Conservation (phyloP, 2,888 invertebrate genomes). For the Halocaridina rubra region DNA sequence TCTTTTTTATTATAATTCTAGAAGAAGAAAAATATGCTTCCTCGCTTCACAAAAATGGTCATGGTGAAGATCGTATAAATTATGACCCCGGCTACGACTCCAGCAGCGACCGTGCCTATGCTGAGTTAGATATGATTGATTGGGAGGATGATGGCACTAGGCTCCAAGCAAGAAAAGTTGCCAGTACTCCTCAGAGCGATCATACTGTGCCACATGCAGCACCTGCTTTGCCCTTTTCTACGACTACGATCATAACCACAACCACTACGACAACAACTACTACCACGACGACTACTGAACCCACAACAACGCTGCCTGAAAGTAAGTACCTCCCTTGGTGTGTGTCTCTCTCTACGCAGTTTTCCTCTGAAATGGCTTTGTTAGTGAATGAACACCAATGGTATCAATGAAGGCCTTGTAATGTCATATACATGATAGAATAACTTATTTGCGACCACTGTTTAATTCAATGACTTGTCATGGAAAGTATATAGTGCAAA, state of each 20-base stretch:
- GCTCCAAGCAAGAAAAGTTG: conserved; percentile 53
- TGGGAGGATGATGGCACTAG: conserved; percentile 23
- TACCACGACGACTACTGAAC: background rate
- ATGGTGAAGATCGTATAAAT: background rate
- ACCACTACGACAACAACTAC: conserved; percentile 14
- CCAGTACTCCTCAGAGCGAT: conserved; percentile 24
- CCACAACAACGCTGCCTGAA: conserved; percentile 16
- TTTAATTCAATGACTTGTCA: too few relatives aligned
- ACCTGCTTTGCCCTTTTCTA: conserved; percentile 10
- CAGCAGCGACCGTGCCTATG: background rate
- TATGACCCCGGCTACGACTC: background rate
- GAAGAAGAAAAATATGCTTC: background rate
- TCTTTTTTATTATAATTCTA: too few relatives aligned
- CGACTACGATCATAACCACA: conserved; percentile 43
- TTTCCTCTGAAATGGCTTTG: too few relatives aligned
- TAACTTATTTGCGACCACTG: too few relatives aligned
- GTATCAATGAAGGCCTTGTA: too few relatives aligned
- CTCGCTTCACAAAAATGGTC: background rate
- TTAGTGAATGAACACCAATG: too few relatives aligned
- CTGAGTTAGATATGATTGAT: background rate
- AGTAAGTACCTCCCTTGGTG: too few relatives aligned
- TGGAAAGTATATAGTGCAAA: too few relatives aligned
- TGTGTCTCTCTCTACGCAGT: too few relatives aligned
- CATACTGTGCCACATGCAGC: conserved; percentile 28
- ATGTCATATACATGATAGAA: too few relatives aligned